Conservation (phyloP, 2,888 invertebrate species). For the Vesta saturnalis region DNA sequence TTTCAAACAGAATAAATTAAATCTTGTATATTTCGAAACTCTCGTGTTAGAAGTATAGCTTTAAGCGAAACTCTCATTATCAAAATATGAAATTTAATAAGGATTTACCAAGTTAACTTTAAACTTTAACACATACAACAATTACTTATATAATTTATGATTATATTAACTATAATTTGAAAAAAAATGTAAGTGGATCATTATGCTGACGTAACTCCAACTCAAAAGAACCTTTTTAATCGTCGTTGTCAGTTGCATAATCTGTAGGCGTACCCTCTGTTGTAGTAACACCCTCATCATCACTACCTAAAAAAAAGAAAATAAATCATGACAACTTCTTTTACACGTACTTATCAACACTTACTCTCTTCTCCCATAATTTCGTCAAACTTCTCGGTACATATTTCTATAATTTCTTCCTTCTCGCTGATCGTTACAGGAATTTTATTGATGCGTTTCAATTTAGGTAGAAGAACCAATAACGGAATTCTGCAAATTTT, state of each 20-base stretch:
- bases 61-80: no score
- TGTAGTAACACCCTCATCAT: conserved; percentile 41
- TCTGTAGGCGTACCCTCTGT: conserved; percentile 43
- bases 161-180: no score
- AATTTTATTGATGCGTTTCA: conserved; percentile 68
- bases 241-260: conserved; percentile 31
- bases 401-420: conserved; percentile 54
- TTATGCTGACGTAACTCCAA: no score
- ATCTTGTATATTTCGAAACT: no score
- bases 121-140: no score
- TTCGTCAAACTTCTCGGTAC: conserved; percentile 48
- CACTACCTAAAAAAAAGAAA: conserved; percentile 37
- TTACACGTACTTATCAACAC: neutral
- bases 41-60: no score
- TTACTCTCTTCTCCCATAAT: conserved; percentile 58
- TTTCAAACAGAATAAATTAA: no score
- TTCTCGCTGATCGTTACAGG: conserved; percentile 64
- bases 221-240: neutral
- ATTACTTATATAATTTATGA: no score
- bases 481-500: conserved; percentile 57
- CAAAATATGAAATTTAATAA: no score
- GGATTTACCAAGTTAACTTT: no score
- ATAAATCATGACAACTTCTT: neutral
- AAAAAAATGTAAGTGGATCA: no score
- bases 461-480: conserved; percentile 64